Conservation (phyloP, 2,113 vertebrate genomes). For the Larimichthys crocea region DNA sequence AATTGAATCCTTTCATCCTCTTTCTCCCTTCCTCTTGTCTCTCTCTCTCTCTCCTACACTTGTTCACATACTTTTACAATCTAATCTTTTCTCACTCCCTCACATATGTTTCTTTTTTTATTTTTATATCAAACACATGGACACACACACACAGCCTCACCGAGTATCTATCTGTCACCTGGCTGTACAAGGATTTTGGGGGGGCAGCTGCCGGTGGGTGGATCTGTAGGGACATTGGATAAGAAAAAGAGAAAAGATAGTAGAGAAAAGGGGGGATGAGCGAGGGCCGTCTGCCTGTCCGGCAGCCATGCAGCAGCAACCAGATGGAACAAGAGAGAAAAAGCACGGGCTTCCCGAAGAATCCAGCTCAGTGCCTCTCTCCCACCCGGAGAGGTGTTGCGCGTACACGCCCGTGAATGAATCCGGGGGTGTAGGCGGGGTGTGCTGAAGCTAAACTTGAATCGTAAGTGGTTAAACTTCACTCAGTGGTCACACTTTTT, state of each 20-base stretch:
- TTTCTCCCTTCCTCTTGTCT: slow-evolving; percentile 26
- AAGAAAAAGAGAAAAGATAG: slow-evolving; percentile 67
- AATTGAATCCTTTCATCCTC: slow-evolving; percentile 71
- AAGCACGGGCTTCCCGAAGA: slow-evolving; percentile 68
- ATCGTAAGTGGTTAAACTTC: slow-evolving; percentile 80
- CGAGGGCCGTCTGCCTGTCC: slow-evolving; percentile 57
- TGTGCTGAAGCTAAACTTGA: slow-evolving; percentile 84
- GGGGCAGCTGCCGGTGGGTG: slow-evolving; percentile 54
- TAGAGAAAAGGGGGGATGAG: slow-evolving; percentile 66
- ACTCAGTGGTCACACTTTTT: slow-evolving; percentile 76
- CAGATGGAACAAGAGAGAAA: slow-evolving; percentile 78
- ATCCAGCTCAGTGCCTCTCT: slow-evolving; percentile 71
- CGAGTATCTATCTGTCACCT: slow-evolving; percentile 62
- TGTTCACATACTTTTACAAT: slow-evolving; percentile 72
- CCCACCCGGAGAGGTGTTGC: slow-evolving; percentile 70
- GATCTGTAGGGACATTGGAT: slow-evolving; percentile 58
- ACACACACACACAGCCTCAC: slow-evolving; percentile 37
- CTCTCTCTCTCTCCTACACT: slow-evolving; percentile 35
- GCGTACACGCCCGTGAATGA: slow-evolving; percentile 62
- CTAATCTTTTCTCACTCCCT: slow-evolving; percentile 63
- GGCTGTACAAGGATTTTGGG: slow-evolving; percentile 14
- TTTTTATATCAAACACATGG: slow-evolving; percentile 44
- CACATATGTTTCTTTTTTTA: slow-evolving; percentile 41
- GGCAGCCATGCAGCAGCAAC: slow-evolving; percentile 70
- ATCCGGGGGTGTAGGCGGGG: slow-evolving; percentile 76